phyloP scores from a whole-genome alignment of 2,113 vertebrate genomes.

The Cnemophilus loriae region DNA sequence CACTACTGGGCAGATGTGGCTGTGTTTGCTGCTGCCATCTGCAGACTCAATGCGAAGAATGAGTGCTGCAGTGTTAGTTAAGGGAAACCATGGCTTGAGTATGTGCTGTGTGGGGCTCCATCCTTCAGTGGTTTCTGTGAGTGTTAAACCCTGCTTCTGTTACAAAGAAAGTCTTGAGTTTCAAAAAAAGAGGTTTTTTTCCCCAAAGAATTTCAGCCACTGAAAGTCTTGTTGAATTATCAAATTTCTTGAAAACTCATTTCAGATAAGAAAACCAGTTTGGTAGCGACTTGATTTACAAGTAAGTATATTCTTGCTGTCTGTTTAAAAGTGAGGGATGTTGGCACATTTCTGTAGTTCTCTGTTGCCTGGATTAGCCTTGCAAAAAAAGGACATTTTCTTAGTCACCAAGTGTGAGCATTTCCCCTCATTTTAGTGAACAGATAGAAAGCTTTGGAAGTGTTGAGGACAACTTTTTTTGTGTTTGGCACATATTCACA shows the following conservation, averaged over 20 bases:
- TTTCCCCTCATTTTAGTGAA: neutral
- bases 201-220: neutral
- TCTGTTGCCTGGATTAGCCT: neutral
- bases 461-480: neutral
- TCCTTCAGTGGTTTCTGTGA: neutral
- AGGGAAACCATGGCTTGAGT: neutral
- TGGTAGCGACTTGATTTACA: neutral
- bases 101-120: accelerated
- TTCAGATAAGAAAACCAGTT: neutral
- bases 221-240: neutral
- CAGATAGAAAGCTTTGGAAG: neutral
- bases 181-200: neutral
- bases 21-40: neutral
- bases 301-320: neutral
- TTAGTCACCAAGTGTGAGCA: neutral
- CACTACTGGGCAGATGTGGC: neutral
- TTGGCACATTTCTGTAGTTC: neutral
- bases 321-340: neutral
- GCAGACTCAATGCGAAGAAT: neutral
- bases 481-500: neutral
- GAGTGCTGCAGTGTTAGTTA: neutral
- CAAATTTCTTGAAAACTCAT: neutral
- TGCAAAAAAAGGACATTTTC: neutral
- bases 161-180: neutral
- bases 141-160: neutral